Conservation (phyloP, 2,113 vertebrate species). For the Lagenorhynchus albirostris region DNA sequence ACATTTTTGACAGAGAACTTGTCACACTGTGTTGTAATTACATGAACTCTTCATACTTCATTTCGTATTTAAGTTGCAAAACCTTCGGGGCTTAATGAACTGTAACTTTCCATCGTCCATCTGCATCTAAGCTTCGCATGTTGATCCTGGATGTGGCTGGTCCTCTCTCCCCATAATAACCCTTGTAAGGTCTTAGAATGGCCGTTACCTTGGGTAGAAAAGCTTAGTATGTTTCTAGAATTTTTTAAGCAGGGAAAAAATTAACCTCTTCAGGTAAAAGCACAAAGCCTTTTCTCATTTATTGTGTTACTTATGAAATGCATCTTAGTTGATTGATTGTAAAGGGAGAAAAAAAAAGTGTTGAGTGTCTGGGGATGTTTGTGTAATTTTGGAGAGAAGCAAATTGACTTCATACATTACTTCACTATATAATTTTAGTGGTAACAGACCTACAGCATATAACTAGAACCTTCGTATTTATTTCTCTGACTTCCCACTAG, state of each 20-base stretch:
- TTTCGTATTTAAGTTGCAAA: conserved; percentile 16
- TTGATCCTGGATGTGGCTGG: not conserved
- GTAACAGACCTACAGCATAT: not conserved
- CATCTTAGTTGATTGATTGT: not conserved
- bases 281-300: not conserved
- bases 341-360: not conserved
- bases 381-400: not conserved
- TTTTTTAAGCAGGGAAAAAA: not conserved
- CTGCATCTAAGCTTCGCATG: not conserved
- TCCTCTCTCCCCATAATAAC: not conserved
- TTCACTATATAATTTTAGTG: not conserved
- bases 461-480: not conserved
- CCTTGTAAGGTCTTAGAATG: not conserved
- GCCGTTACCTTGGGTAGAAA: not conserved
- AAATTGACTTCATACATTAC: not conserved
- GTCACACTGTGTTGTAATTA: not conserved
- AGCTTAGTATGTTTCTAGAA: not conserved
- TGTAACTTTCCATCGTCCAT: not conserved
- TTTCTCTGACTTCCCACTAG: not conserved
- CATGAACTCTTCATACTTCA: not conserved
- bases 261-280: not conserved
- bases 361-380: not conserved
- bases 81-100: not conserved
- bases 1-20: not conserved
- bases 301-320: not conserved